Evolutionary conservation across 2,113 vertebrate species (phyloP), one percentile per base, ranked within the genome.

Genomic region (Colistium nudipinnis): DNA sequence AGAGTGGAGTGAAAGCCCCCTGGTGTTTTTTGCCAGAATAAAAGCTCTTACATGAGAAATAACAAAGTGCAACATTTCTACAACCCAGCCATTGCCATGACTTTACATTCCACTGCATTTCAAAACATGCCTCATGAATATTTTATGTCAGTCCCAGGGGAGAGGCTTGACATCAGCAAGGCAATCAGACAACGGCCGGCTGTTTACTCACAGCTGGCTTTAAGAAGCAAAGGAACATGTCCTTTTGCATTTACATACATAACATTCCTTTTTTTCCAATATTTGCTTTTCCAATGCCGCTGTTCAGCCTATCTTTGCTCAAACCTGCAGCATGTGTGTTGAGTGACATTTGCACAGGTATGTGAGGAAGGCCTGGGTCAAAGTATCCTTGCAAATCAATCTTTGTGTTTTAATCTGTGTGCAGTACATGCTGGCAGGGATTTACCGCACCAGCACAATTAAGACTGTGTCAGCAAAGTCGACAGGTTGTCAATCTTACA

Each of bases 171-270:
- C 82, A 78, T 78, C 76, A 57, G 60, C 31, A 74, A 71, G 68
- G 53, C 67, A 78, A 80, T 86, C 68, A 66, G 57, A 78, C 76
- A 80, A 70, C 68, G 64, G 62, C 59, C 38, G 48, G 62, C 78
- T 87, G 81, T 91, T 87, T 78, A 80, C 70, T 66, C 74, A 64
- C 54, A 67, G 70, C 38, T 67, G 63, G n/a, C 57, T 55, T 6
- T 53, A 47, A 44, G 56, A 49, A 62, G 20, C 77, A 22, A 51
- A 51, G 60, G 10, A 72, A n/a, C 7, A n/a, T 8, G 6, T 19
- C 17, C 11, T 28, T 70, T 60, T 57, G 24, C 10, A 6, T 13
- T 56, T 1, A 41, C 64, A 44, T 64, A 13, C 28, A 38, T 14
- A 14, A 38, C 53, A 80, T 64, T 55, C 73, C 65, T 57, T 0